Evolutionary conservation across 2,888 invertebrate species (phyloP), one percentile per base, ranked within the genome.

Genomic region (Malacosoma neustria): DNA sequence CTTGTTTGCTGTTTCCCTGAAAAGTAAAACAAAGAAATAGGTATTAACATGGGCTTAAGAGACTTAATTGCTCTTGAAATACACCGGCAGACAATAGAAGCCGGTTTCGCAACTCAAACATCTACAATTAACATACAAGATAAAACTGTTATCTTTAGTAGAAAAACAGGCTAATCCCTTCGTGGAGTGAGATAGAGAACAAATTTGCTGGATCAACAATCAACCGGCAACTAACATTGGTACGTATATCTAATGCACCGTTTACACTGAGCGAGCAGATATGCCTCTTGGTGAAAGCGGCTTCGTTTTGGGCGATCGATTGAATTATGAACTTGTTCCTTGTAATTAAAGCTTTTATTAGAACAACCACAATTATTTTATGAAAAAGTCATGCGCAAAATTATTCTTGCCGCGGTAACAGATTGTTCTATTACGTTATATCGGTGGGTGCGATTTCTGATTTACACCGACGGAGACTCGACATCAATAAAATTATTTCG

Each of bases 201-300:
- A 84, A 82, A 84, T 84, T 82, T 84, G 75, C 81, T 75, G 67
- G 59, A 71, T 60, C 72, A 81, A 84, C 82, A 81, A 70, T 70
- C 71, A 72, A 56, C 65, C 55, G 64, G 70, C 72, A 79, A 71
- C 76, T 75, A 68, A 66, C 70, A 65, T 71, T 54, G 61, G 62
- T 61, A 66, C 63, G 61, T 75, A 64, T 69, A 61, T 54, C 40
- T 67, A 68, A 72, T 55, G 73, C 45, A 36, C 38, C 11, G 36
- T 36, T 32, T 54, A 55, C 49, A 66, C 41, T 38, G 22, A 36
- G 43, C 37, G 9, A 22, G n/a, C n/a, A n/a, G n/a, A n/a, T n/a
- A n/a, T n/a, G n/a, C n/a, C n/a, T n/a, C n/a, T n/a, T n/a, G n/a
- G n/a, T n/a, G n/a, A n/a, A n/a, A n/a, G n/a, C n/a, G n/a, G n/a